Conservation (phyloP, 2,797 vertebrate species). For the Myotis pilosus region DNA sequence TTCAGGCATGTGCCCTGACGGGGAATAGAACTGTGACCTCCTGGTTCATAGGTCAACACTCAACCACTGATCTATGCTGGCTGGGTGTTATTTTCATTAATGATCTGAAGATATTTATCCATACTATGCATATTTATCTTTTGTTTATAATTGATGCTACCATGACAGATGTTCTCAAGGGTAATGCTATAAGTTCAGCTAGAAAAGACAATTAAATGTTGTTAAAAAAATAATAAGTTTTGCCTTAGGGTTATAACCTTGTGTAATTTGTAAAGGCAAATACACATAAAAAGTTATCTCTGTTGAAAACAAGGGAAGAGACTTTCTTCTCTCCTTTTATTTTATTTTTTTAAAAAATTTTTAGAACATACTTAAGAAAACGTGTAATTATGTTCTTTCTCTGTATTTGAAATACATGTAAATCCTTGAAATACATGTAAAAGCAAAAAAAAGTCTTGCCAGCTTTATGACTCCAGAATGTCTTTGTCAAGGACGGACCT, state of each 20-base stretch:
- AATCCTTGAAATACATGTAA: background rate
- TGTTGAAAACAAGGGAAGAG: background rate
- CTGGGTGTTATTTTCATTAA: background rate
- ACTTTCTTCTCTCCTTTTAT: background rate
- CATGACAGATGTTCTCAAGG: background rate
- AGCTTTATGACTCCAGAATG: background rate
- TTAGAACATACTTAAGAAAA: background rate
- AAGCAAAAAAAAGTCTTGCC: background rate
- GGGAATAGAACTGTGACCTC: no score
- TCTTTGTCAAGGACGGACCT: background rate
- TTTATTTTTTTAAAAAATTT: no score
- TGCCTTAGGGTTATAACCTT: background rate
- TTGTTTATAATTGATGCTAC: background rate
- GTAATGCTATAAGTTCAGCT: background rate
- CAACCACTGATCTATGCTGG: no score
- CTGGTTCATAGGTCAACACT: no score
- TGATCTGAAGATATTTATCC: background rate
- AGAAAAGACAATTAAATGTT: background rate
- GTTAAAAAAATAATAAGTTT: background rate
- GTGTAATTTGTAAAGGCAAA: background rate
- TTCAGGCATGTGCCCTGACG: no score
- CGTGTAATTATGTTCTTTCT: background rate
- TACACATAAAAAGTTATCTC: background rate
- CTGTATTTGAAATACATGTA: background rate
- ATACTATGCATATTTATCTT: background rate